Base-by-base conservation (phyloP, 1,140 invertebrate genomes). In the Mactra quadrangularis region DNA sequence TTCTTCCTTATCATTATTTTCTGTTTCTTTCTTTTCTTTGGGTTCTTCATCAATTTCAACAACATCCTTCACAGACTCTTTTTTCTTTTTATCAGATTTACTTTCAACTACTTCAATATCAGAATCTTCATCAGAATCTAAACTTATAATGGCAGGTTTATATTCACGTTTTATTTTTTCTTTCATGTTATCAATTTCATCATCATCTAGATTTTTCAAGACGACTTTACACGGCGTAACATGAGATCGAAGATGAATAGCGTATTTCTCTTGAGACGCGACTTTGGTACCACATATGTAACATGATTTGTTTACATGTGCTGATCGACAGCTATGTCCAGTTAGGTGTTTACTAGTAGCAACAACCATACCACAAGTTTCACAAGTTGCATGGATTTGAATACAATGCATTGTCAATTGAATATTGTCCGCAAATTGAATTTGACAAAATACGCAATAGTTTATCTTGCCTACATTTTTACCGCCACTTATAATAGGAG, bases 331-430 rank as follows among this genome's bases (percentile, higher is more conserved):
- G 2, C 85, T 87, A 75, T 91, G 90, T 11, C 76, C 87, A 3
- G 57, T 35, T 0, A 91, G 79, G n/a, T 89, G 86, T 45, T 77
- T 81, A 35, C 86, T 84, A 29, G 86, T 87, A 22, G 88, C 84
- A 1, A 91, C 89, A 4, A 91, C 90, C 88, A 91, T 90, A 19
- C 90, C 90, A 85, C 90, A 91, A 47, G 87, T 88, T 64, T 84
- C 88, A 45, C 90, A 91, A 17, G 90, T 90, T 11, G 90, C 87
- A 82, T 91, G 90, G 31, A 87, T 86, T 31, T 87, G 70, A 57
- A 91, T 86, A 81, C 90, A 91, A 66, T 91, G 90, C 11, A 89
- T 77, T n/a, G 90, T 91, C 22, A 91, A 74, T 50, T 90, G 88
- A 27, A 89, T 90, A 75, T 91, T 91, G 71, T 90, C 88, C 11